Base-by-base conservation (phyloP, 2,888 invertebrate species). In the Leucoma salicis region DNA sequence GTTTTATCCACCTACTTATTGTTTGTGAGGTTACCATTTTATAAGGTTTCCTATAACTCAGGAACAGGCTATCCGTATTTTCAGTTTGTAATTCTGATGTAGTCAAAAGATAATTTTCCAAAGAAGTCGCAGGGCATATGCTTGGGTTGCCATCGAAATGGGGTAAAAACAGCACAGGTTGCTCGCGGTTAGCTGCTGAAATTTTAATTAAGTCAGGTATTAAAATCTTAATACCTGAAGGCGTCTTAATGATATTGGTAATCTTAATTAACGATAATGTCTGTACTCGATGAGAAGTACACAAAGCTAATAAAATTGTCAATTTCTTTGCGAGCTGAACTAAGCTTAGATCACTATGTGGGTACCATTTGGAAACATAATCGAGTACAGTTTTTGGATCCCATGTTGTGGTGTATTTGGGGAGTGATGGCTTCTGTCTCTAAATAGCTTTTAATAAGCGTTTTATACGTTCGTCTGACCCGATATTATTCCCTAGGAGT, bases 401-500 rank as follows among this genome's bases (percentile, higher is more conserved):
- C 65, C 66, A 68, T 0, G 57, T 64, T 3, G 14, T 12, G 0
- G 16, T 39, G 24, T 67, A 68, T 33, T 66, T 69, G 1, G 66
- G 63, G 3, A 6, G 15, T 3, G 16, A 14, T 3, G 66, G 66
- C 34, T 52, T 63, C 13, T 48, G 25, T 45, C 46, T 66, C 37
- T 37, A 70, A 0, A 40, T 38, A 3, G 62, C 66, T 49, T 63
- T 65, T 0, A 68, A 16, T 1, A 64, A 35, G 0, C 63, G 33
- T 33, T 56, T 67, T 1, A 63, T 29, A 0, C 15, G 7, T 3
- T 55, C 49, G 7, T 66, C 41, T 8, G 42, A 38, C 0, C 48
- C 46, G 5, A 67, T 6, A 27, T 57, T 48, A 41, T 39, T 55
- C 1, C 54, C 58, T 11, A 64, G 13, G 3, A 66, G 39, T n/a